Evolutionary conservation across 2,888 invertebrate species (phyloP), one percentile per base, ranked within the genome.

Genomic region (Drosophila percnosoma): DNA sequence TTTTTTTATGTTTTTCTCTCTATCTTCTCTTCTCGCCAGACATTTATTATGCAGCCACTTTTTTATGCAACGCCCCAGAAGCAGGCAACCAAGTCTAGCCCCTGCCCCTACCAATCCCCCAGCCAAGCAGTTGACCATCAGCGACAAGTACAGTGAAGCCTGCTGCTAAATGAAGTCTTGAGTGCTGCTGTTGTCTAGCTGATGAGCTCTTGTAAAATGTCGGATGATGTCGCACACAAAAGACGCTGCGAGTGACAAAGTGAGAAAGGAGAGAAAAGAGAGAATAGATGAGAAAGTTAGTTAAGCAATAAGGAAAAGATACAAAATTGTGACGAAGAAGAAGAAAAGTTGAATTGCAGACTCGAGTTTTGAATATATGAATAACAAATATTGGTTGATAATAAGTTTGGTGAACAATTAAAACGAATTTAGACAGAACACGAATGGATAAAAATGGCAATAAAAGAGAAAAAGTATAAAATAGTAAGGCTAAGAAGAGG

Each of bases 21-120:
- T 61, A 58, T 40, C 13, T 49, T 33, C 48, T 34, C 24, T 45
- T 45, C 13, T 40, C 18, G 31, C 15, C 61, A 60, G 68, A 63
- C 78, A 76, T 82, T 73, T 75, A 75, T 76, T 85, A 67, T 77
- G 54, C 62, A 36, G 52, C 68, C 48, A 52, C 13, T 65, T 77
- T 59, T 73, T 64, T 66, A 54, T 57, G 62, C 40, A 73, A 59
- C 73, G 72, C 69, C 78, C 13, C 73, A 40, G 75, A 57, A 51
- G 24, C 71, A 68, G 57, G 27, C 64, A 45, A 53, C 53, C 59
- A 36, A 59, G 63, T 24, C 42, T 33, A 40, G 63, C 57, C 29
- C 11, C 42, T 34, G 11, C 55, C 54, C 52, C 68, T 55, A 33
- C 40, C 65, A 51, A 11, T 3, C 42, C 54, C 18, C 64, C 61